Percentiles rank a stretch among this genome's conserved stretches.
These are phyloP conservation scores for Elephantulus edwardii DNA, from an alignment of 2,113 vertebrate species.

Conservation along the genomic window DNA sequence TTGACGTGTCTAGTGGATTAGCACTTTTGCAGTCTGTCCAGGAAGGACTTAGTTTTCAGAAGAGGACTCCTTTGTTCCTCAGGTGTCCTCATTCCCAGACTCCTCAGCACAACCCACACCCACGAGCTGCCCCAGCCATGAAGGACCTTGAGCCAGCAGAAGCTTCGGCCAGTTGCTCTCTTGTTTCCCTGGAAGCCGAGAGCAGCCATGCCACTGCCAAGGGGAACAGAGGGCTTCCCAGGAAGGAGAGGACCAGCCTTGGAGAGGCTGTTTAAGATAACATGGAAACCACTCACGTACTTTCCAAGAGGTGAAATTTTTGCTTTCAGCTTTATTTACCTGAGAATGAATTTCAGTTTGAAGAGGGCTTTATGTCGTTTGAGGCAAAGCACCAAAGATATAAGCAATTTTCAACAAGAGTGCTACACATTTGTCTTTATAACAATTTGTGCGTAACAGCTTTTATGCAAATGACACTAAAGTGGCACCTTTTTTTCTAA, in stretches of 20 bases:
- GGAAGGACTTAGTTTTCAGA: background rate
- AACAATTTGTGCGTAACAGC: constrained; percentile 95
- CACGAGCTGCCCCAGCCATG: background rate
- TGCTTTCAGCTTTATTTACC: constrained; percentile 89
- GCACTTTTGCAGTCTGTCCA: fast-evolving
- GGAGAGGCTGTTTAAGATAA: constrained; percentile 78
- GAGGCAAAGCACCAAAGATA: constrained; percentile 87
- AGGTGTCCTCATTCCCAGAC: background rate
- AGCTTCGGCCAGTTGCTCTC: background rate
- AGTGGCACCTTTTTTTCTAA: constrained; percentile 92
- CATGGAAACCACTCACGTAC: constrained; percentile 82
- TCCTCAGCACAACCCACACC: fast-evolving
- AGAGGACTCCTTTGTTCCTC: fast-evolving
- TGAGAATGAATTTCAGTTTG: constrained; percentile 89
- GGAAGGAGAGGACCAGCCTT: constrained; percentile 5
- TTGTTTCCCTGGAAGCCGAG: background rate
- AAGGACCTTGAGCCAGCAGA: background rate
- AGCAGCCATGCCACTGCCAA: background rate
- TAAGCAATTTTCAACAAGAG: constrained; percentile 91
- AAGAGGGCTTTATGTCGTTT: constrained; percentile 88
- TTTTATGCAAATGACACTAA: constrained; percentile 97
- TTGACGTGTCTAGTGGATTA: fast-evolving
- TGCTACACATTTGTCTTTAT: constrained; percentile 94
- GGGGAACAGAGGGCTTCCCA: background rate
- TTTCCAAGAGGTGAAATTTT: constrained; percentile 84